Evolutionary conservation across 2,113 vertebrate species (phyloP), one percentile per base, ranked within the genome.

Genomic region (Varanus komodoensis): DNA sequence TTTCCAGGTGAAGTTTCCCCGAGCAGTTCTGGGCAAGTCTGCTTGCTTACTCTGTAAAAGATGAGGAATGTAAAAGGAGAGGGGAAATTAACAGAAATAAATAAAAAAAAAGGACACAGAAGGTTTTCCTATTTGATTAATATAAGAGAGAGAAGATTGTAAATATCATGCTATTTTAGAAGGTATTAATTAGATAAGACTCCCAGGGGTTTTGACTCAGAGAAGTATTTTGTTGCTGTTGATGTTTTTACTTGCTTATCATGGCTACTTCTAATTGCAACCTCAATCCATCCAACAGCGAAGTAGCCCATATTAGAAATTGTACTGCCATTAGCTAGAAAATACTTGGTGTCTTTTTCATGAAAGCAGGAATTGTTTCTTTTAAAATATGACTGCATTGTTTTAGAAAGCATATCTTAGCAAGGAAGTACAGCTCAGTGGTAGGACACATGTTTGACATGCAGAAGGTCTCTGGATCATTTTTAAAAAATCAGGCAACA

Each of bases 1-100:
- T 97, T 95, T 95, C 86, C 92, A 95, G 96, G 94, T 95, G 92
- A 96, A 95, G 93, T 95, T 97, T 95, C 95, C 89, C 93, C 93
- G 90, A 95, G 29, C 91, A 88, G 91, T 80, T 87, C 85, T 89
- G 44, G 88, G 23, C 87, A 93, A 67, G 61, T 84, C 69, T 90
- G 68, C 84, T 93, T 94, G 77, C 44, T 85, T 93, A 87, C 93
- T 94, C 89, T 91, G 74, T 84, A 23, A 82, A 80, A 67, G 27
- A 23, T n/a, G 8, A 25, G 38, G 21, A 23, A 50, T 29, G 21
- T 15, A 44, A 61, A 17, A 68, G 92, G 93, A 96, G 73, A 91
- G n/a, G 50, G 27, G 44, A 85, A 81, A 92, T 94, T 89, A 96
- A 94, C 74, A 93, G 93, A 93, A 81, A 86, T 85, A 95, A 67